Evolutionary conservation across 2,797 vertebrate genomes (phyloP), one percentile per base, ranked within the genome.

Genomic region (Lepilemur septentrionalis): DNA sequence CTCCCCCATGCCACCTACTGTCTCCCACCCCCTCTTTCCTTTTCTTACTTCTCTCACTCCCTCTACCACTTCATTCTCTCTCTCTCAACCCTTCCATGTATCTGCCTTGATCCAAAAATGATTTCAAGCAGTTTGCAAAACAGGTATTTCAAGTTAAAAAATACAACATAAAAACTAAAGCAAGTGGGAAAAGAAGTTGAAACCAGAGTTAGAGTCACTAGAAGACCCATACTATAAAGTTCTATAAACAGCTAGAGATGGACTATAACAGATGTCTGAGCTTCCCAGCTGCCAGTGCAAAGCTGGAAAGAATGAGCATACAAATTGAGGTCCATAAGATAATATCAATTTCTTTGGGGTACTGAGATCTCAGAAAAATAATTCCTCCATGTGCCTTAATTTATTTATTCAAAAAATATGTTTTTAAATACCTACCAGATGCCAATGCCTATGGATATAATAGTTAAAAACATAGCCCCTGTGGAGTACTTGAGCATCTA

Each of bases 111-210:
- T 95, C 46, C 32, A 81, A 94, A 94, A 85, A 46, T 75, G 55
- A 89, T 35, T 46, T 91, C 35, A 94, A 28, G 32, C 4, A 43
- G 25, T 91, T 61, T 89, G 3, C 18, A 94, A 90, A 96, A 96
- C 1, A 78, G 1, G 35, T 59, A 79, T 75, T 83, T 72, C 28
- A 59, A 89, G 14, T 81, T 84, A 57, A 88, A 72, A 96, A 93
- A 81, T 67, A 70, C 92, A 82, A 63, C 61, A 41, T 38, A 75
- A 75, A 93, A 86, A 79, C 67, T 63, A 95, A 93, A 95, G 38
- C n/a, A 69, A 72, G 2, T 76, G 92, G 35, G 11, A 83, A 91
- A 91, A 88, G 28, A 92, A 20, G 65, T 43, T 90, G 59, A 93
- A 96, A n/a, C 10, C 18, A 91, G 59, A 93, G 18, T 88, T 61